Conservation (phyloP, 2,797 vertebrate species). For the Gymnopithys bicolor region DNA sequence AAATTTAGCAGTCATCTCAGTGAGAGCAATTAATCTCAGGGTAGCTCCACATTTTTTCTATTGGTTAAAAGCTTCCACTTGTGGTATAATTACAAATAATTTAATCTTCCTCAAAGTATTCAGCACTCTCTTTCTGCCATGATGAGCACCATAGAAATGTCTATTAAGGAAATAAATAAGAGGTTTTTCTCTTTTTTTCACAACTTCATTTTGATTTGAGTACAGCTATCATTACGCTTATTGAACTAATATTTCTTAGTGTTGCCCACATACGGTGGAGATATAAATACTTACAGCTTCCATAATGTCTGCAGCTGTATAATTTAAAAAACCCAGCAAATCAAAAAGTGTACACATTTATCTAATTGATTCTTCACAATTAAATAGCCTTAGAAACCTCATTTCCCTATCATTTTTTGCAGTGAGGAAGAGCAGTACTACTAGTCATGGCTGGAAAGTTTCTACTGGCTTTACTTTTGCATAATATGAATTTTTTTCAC, state of each 20-base stretch:
- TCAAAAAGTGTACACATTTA: slow-evolving; percentile 41
- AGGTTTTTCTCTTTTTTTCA: slow-evolving; percentile 58
- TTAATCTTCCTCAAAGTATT: slow-evolving; percentile 63
- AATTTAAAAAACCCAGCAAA: slow-evolving; percentile 51
- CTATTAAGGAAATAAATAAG: slow-evolving; percentile 70
- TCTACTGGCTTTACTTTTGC: slow-evolving; percentile 9
- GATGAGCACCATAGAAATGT: slow-evolving; percentile 66
- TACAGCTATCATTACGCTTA: slow-evolving; percentile 59
- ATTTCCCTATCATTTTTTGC: slow-evolving; percentile 35
- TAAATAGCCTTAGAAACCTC: slow-evolving; percentile 35
- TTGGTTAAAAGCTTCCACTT: slow-evolving; percentile 65
- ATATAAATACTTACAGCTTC: slow-evolving; percentile 68
- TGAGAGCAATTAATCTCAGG: background rate
- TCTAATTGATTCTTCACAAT: slow-evolving; percentile 59
- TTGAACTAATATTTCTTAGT: slow-evolving; percentile 71
- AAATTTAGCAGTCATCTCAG: background rate
- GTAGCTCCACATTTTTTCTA: background rate
- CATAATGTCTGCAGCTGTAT: slow-evolving; percentile 60
- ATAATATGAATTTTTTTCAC: background rate
- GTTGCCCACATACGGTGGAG: slow-evolving; percentile 46
- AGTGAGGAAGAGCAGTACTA: background rate
- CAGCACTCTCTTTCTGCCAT: slow-evolving; percentile 46
- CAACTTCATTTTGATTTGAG: slow-evolving; percentile 42
- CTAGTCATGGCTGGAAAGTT: slow-evolving; percentile 13
- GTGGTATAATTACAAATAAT: slow-evolving; percentile 64